Evolutionary conservation across 2,888 invertebrate species (phyloP).

Genomic region (Philhelius pedissequus): DNA sequence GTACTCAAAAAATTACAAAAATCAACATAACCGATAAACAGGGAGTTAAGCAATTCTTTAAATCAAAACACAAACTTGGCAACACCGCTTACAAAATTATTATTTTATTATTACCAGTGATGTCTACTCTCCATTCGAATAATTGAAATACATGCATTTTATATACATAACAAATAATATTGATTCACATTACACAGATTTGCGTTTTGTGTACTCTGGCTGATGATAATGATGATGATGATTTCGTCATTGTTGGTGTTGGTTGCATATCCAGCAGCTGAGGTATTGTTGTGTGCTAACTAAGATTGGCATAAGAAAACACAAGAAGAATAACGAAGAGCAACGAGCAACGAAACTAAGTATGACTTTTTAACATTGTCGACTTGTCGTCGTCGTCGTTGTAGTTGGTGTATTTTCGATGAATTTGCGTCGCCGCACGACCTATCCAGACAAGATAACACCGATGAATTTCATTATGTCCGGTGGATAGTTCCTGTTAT

Average conservation of each 20-base stretch:
- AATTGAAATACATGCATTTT: not conserved
- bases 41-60: not conserved
- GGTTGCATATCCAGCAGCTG: not conserved
- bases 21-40: too few species aligned
- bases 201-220: conserved; percentile 22
- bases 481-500: conserved; percentile 58
- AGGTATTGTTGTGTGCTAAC: conserved; percentile 27
- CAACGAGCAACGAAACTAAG: not conserved
- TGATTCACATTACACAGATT: conserved; percentile 54
- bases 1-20: too few species aligned
- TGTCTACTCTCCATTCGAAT: not conserved
- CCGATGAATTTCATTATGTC: conserved; percentile 35
- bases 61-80: not conserved
- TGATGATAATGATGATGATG: not conserved
- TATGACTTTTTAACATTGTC: conserved; percentile 3
- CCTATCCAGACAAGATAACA: conserved; percentile 16
- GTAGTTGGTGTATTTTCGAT: not conserved
- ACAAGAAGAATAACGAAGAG: not conserved
- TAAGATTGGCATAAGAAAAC: conserved; percentile 32
- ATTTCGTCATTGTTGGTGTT: conserved; percentile 61
- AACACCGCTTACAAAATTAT: not conserved
- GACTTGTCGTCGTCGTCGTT: not conserved
- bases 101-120: not conserved
- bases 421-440: conserved; percentile 8
- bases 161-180: conserved; percentile 32